phyloP scores from a whole-genome alignment of 2,797 vertebrate genomes.

The Leptoclinus maculatus region DNA sequence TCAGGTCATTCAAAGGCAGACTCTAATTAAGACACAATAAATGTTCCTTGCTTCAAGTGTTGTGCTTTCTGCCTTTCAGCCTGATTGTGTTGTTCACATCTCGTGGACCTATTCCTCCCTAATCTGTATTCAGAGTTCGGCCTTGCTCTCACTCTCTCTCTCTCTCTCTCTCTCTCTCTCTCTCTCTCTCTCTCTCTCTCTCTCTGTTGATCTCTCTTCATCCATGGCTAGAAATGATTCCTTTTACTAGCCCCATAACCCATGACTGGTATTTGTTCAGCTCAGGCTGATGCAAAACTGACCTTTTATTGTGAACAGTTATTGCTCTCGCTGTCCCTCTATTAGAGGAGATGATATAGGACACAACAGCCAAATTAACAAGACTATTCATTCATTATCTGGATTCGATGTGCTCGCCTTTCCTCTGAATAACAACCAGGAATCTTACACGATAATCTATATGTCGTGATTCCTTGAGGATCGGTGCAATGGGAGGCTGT shows the following conservation, averaged over 20 bases:
- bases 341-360: constrained; percentile 47
- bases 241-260: constrained; percentile 41
- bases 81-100: constrained; percentile 63
- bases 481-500: constrained; percentile 39
- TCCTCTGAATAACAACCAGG: constrained; percentile 19
- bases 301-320: constrained; percentile 50
- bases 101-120: constrained; percentile 42
- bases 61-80: constrained; percentile 52
- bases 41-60: constrained; percentile 49
- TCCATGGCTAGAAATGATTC: constrained; percentile 45
- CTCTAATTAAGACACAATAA: constrained; percentile 66
- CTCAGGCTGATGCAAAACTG: constrained; percentile 41
- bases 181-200: not conserved
- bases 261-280: constrained; percentile 40
- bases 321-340: constrained; percentile 32
- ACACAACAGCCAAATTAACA: constrained; percentile 32
- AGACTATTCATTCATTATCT: constrained; percentile 16
- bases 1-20: constrained; percentile 52
- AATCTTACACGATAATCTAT: constrained; percentile 54
- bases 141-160: constrained; percentile 1
- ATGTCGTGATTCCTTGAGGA: constrained; percentile 39
- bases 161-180: not conserved
- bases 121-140: constrained; percentile 67
- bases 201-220: constrained; percentile 7
- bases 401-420: constrained; percentile 6